phyloP scores from a whole-genome alignment of 1,140 invertebrate genomes.

The Goniozus legneri region DNA sequence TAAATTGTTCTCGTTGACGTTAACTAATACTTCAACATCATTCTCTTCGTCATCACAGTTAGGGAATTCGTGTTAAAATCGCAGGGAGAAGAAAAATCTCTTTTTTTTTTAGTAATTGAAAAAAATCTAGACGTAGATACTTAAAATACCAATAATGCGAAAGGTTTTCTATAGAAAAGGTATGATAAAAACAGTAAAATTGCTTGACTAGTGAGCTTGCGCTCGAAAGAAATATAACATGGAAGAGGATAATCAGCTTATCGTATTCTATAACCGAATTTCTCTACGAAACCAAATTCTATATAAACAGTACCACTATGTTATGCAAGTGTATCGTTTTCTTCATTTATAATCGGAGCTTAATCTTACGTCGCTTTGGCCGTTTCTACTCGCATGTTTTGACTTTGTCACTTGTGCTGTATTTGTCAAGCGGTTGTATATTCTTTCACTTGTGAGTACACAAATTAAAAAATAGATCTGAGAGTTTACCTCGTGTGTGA shows the following conservation, averaged over 20 bases:
- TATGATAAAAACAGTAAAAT: slow-evolving; percentile 42
- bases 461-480: slow-evolving; percentile 17
- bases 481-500: slow-evolving; percentile 22
- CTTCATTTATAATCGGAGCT: no score
- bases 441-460: slow-evolving; percentile 23
- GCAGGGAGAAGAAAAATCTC: slow-evolving; percentile 17
- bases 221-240: slow-evolving; percentile 34
- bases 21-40: no score
- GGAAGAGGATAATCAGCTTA: no score
- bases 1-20: slow-evolving; percentile 18
- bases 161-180: background rate
- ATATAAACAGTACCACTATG: no score
- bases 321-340: no score
- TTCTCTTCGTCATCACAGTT: slow-evolving; percentile 27
- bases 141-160: background rate
- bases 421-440: no score
- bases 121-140: background rate
- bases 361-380: no score
- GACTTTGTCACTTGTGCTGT: no score
- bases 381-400: no score
- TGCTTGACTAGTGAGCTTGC: slow-evolving; percentile 52
- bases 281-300: no score
- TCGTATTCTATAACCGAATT: no score
- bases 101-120: slow-evolving; percentile 17
- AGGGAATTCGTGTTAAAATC: slow-evolving; percentile 27